Percentiles rank a stretch among this genome's conserved stretches.
Evolutionary conservation across 2,113 vertebrate genomes (phyloP).

Genomic region (Tor tambroides): DNA sequence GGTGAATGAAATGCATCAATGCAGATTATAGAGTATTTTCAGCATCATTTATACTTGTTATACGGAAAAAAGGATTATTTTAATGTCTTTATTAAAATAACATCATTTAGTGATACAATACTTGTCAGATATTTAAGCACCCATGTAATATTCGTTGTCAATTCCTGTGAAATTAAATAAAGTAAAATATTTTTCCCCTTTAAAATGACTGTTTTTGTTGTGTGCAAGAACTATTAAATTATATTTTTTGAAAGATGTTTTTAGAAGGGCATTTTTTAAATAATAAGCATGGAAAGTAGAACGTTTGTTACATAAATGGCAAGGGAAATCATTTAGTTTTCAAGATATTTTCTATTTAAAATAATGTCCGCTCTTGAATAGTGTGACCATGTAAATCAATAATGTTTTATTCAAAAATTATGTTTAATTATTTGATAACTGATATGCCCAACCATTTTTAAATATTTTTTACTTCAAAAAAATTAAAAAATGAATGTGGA

Average conservation of each 20-base stretch:
- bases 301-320: no score
- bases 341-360: not conserved
- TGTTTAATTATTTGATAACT: no score
- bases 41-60: not conserved
- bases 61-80: not conserved
- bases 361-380: not conserved
- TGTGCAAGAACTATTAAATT: not conserved
- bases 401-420: not conserved
- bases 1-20: not conserved
- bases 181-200: not conserved
- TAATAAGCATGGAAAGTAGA: not conserved
- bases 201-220: not conserved
- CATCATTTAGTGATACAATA: not conserved
- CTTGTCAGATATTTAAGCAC: not conserved
- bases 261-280: no score
- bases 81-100: not conserved
- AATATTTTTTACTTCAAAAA: not conserved
- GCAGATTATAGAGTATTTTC: slow-evolving; percentile 21
- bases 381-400: not conserved
- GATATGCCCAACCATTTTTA: not conserved
- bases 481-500: not conserved
- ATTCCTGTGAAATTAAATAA: not conserved
- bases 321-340: not conserved
- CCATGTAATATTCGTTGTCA: not conserved
- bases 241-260: no score